Conservation (phyloP, 2,888 invertebrate genomes). For the Campoletis raptor region DNA sequence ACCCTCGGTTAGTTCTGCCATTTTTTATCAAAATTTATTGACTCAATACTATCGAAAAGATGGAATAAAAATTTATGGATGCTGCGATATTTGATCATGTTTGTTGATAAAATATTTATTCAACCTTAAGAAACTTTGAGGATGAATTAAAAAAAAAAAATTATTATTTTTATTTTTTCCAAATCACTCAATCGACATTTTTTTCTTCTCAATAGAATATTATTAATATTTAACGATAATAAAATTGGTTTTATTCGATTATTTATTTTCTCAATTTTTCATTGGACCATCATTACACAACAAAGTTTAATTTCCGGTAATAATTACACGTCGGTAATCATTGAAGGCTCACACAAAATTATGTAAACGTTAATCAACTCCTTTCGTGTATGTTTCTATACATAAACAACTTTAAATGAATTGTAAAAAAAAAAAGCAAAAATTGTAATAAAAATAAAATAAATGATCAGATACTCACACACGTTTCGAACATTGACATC, state of each 20-base stretch:
- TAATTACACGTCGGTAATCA: constrained; percentile 13
- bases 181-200: background rate
- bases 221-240: background rate
- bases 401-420: background rate
- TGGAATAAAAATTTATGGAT: background rate
- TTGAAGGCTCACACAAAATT: constrained; percentile 8
- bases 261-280: background rate
- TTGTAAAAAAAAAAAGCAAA: background rate
- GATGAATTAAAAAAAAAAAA: too few species aligned
- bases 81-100: background rate
- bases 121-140: background rate
- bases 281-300: constrained; percentile 8
- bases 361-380: background rate
- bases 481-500: background rate
- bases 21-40: background rate
- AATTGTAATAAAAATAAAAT: background rate
- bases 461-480: background rate
- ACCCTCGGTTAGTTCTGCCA: background rate
- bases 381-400: background rate
- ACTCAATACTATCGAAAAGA: background rate
- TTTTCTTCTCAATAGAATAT: background rate
- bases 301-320: background rate
- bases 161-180: background rate
- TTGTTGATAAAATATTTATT: background rate
- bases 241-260: background rate